Percentiles rank a stretch among this genome's conserved stretches.
Conservation (phyloP, 1,140 invertebrate species). For the Hetaerina americana region DNA sequence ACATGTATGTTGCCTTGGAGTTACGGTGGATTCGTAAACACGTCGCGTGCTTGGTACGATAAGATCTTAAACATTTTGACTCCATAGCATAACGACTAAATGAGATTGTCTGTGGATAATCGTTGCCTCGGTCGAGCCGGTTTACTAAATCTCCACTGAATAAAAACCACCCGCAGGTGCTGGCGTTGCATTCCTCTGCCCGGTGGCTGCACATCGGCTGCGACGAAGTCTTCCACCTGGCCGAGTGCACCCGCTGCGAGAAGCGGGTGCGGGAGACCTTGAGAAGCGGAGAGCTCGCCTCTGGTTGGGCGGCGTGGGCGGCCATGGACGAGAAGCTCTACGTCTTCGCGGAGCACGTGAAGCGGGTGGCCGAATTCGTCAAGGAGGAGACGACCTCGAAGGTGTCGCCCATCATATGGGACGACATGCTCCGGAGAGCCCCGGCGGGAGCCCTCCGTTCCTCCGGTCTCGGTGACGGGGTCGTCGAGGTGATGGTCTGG, state of each 20-base stretch:
- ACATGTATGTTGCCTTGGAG: too few species aligned
- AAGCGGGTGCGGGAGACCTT: neutral
- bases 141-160: too few species aligned
- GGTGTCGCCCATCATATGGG: slow-evolving; percentile 41
- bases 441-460: slow-evolving; percentile 26
- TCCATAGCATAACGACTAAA: too few species aligned
- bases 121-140: too few species aligned
- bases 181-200: slow-evolving; percentile 36
- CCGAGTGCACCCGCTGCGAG: slow-evolving; percentile 30
- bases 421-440: slow-evolving; percentile 46
- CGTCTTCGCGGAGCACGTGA: slow-evolving; percentile 28
- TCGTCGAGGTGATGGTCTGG: slow-evolving; percentile 41
- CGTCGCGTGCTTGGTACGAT: too few species aligned
- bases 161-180: slow-evolving; percentile 30
- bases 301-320: neutral
- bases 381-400: slow-evolving; percentile 1
- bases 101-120: too few species aligned
- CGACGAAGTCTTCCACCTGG: slow-evolving; percentile 43
- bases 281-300: neutral
- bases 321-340: slow-evolving; percentile 11
- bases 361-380: slow-evolving; percentile 28
- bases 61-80: too few species aligned
- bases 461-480: slow-evolving; percentile 25
- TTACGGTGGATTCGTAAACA: too few species aligned
- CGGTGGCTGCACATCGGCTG: slow-evolving; percentile 43